These are phyloP conservation scores for Actinemys pallida DNA, from an alignment of 2,113 vertebrate genomes.

Conservation along the genomic window DNA sequence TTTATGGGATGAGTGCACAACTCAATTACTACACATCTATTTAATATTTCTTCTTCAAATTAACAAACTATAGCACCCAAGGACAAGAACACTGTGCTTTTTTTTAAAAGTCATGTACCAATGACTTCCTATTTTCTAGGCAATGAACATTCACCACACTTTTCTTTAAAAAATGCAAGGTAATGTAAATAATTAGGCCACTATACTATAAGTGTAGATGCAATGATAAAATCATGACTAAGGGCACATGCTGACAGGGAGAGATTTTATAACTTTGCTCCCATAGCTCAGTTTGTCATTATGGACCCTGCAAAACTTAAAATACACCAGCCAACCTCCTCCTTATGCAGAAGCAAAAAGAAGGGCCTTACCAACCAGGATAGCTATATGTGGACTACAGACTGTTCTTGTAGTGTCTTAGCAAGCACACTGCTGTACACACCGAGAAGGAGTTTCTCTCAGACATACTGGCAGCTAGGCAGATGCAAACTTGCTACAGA, in stretches of 20 bases:
- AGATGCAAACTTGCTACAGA: conserved; percentile 28
- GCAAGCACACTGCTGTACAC: conserved; percentile 38
- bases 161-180: neutral
- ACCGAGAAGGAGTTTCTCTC: conserved; percentile 47
- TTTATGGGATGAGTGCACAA: neutral
- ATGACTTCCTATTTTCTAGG: neutral
- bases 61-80: accelerated
- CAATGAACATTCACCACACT: neutral
- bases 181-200: neutral
- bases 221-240: neutral
- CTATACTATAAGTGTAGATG: neutral
- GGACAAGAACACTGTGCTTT: neutral
- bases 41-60: neutral
- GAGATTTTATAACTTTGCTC: conserved; percentile 32
- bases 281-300: conserved; percentile 47
- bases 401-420: conserved; percentile 37
- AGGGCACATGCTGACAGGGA: neutral
- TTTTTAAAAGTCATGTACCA: neutral
- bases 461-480: conserved; percentile 48
- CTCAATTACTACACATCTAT: neutral
- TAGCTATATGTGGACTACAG: conserved; percentile 58
- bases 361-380: conserved; percentile 53
- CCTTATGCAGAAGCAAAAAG: conserved; percentile 46
- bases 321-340: conserved; percentile 46
- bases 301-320: conserved; percentile 46